A percentile compares a stretch with the other conserved stretches of the same genome.
Conservation (phyloP, 2,113 vertebrate genomes). For the Tichodroma muraria region DNA sequence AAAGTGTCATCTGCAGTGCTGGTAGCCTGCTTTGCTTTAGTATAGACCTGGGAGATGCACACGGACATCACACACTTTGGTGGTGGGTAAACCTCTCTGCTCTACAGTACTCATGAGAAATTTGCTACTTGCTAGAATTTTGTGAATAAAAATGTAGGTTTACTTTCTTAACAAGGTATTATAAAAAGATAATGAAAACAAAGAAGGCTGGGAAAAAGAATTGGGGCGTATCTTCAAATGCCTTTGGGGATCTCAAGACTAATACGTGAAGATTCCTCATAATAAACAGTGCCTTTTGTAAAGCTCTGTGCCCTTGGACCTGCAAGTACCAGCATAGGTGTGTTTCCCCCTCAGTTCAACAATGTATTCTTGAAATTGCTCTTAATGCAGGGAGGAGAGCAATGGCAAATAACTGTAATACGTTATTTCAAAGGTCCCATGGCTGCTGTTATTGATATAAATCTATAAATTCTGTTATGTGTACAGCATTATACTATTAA, state of each 20-base stretch:
- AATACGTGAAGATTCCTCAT: neutral
- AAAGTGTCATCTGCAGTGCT: neutral
- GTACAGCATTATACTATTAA: neutral
- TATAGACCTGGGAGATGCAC: neutral
- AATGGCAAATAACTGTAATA: neutral
- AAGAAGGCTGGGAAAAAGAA: neutral
- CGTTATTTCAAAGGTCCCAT: neutral
- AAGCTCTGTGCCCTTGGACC: neutral
- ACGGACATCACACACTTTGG: rapidly evolving
- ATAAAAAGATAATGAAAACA: neutral
- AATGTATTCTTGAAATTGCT: neutral
- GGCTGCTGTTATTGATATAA: neutral
- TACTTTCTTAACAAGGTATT: neutral
- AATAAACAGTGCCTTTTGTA: neutral
- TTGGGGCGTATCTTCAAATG: neutral
- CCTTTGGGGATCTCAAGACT: neutral
- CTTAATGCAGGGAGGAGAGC: neutral
- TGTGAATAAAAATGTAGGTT: neutral
- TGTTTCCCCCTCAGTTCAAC: neutral
- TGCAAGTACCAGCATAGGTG: neutral
- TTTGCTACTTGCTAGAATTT: neutral
- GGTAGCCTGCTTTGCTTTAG: neutral
- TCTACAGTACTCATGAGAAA: neutral
- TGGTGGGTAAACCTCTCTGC: neutral
- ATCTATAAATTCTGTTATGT: neutral